Evolutionary conservation across 1,140 invertebrate genomes (phyloP).

Genomic region (Chironomus tepperi): DNA sequence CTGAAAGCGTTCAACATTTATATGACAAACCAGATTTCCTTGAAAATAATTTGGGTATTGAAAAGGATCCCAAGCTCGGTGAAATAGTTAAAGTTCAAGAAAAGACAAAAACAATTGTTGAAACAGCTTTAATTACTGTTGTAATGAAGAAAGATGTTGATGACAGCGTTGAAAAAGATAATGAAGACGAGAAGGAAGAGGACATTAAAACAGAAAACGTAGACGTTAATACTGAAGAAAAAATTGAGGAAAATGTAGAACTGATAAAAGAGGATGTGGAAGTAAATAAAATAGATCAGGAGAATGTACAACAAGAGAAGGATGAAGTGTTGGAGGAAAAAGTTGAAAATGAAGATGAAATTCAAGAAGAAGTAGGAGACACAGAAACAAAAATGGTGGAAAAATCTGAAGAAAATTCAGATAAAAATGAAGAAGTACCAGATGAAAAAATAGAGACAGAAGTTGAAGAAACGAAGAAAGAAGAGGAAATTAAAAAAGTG

Average conservation of each 20-base stretch:
- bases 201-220: neutral
- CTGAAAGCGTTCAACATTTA: slow-evolving; percentile 37
- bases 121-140: neutral
- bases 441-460: slow-evolving; percentile 5
- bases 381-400: neutral
- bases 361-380: slow-evolving; percentile 24
- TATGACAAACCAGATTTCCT: slow-evolving; percentile 40
- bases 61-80: slow-evolving; percentile 38
- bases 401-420: neutral
- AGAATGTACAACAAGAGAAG: neutral
- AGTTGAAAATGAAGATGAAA: neutral
- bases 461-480: slow-evolving; percentile 24
- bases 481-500: neutral
- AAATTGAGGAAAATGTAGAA: slow-evolving; percentile 24
- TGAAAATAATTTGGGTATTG: slow-evolving; percentile 39
- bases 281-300: neutral
- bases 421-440: neutral
- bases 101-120: slow-evolving; percentile 20
- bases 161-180: neutral
- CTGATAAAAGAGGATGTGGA: too few relatives aligned
- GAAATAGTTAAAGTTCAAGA: slow-evolving; percentile 37
- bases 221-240: neutral
- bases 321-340: neutral
- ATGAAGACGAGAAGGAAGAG: slow-evolving; percentile 17
- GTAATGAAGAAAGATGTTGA: too few relatives aligned